phyloP scores from a whole-genome alignment of 2,888 invertebrate genomes.

The Tetrapedia diversipes region DNA sequence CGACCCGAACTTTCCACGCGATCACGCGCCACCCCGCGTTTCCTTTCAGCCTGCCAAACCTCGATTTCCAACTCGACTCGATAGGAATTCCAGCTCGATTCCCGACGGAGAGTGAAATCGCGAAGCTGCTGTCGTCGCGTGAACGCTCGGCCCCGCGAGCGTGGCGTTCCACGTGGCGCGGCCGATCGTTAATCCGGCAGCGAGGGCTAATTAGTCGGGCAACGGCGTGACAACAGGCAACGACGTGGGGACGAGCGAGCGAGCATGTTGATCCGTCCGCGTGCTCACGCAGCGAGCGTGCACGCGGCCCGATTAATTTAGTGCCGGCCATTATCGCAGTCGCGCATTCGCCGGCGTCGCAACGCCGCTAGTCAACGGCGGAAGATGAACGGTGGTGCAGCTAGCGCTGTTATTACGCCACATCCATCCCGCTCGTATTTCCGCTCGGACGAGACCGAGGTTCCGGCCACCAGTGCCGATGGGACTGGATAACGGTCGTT shows the following conservation, averaged over 20 bases:
- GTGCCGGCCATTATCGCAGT: conserved; percentile 73
- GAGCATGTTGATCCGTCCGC: conserved; percentile 40
- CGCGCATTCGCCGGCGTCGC: conserved; percentile 67
- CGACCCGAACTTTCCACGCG: too few species aligned
- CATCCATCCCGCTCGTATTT: conserved; percentile 69
- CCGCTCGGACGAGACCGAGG: conserved; percentile 49
- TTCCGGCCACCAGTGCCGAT: conserved; percentile 38
- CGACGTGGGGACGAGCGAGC: conserved; percentile 26
- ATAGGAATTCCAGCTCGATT: too few species aligned
- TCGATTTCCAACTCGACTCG: not conserved
- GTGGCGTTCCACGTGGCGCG: conserved; percentile 33
- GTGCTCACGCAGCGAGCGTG: conserved; percentile 40
- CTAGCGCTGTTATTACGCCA: conserved; percentile 70
- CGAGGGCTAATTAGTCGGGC: conserved; percentile 57
- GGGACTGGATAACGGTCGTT: not conserved
- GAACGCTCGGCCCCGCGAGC: conserved; percentile 25
- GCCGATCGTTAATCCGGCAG: conserved; percentile 55
- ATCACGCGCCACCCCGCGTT: too few species aligned
- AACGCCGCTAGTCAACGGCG: conserved; percentile 62
- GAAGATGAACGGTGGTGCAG: conserved; percentile 72
- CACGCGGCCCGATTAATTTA: conserved; percentile 72
- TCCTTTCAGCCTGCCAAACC: too few species aligned
- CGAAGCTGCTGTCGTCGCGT: conserved; percentile 8
- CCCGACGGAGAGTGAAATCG: conserved; percentile 36
- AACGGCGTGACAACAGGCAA: conserved; percentile 52